These are phyloP conservation scores for Lingula anatina DNA, from an alignment of 2,888 invertebrate genomes.

Conservation along the genomic window DNA sequence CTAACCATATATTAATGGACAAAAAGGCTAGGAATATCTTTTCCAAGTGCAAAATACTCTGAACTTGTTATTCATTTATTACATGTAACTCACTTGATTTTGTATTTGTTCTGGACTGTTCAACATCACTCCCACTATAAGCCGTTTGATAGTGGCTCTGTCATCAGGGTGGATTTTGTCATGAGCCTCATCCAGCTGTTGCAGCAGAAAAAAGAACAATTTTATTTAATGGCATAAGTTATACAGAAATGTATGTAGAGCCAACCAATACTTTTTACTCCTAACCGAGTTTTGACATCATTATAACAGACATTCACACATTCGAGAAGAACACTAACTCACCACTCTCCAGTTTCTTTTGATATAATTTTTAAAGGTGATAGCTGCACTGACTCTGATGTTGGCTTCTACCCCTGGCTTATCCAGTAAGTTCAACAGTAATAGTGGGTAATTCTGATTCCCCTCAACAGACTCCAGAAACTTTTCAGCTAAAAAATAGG, in stretches of 20 bases:
- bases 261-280: no score
- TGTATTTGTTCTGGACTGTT: constrained; percentile 85
- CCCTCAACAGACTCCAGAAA: constrained; percentile 84
- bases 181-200: constrained; percentile 63
- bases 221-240: no score
- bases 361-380: constrained; percentile 94
- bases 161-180: constrained; percentile 79
- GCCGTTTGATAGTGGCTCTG: constrained; percentile 72
- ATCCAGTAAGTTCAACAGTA: constrained; percentile 80
- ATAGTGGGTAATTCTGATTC: constrained; percentile 83
- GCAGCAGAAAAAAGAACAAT: no score
- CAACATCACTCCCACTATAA: constrained; percentile 89
- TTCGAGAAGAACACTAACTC: no score
- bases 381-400: constrained; percentile 82
- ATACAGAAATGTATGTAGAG: no score
- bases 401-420: constrained; percentile 68
- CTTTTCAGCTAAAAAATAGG: constrained; percentile 71
- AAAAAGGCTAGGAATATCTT: no score
- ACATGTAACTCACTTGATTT: constrained; percentile 62
- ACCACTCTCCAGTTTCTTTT: constrained; percentile 81
- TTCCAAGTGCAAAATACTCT: no score
- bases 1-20: no score
- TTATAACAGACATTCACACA: no score
- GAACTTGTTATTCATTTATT: not conserved
- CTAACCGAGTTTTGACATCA: no score